Evolutionary conservation across 2,888 invertebrate genomes (phyloP).

Genomic region (Trisateles emortualis): DNA sequence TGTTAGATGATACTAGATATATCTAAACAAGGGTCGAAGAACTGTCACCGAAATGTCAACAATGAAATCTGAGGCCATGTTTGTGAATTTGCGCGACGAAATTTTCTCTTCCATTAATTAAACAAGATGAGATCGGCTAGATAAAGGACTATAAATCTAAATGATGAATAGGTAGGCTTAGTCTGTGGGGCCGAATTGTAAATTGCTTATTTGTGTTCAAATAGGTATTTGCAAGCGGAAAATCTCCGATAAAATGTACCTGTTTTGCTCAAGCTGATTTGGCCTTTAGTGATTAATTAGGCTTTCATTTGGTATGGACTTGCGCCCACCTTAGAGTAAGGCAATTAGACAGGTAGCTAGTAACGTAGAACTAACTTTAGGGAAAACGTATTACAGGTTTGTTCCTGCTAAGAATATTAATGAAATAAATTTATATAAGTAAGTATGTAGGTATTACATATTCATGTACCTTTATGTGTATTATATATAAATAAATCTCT

Average conservation of each 20-base stretch:
- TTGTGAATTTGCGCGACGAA: constrained; percentile 59
- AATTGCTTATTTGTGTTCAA: constrained; percentile 75
- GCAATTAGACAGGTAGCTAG: constrained; percentile 6
- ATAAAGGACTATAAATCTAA: constrained; percentile 85
- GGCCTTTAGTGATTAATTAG: constrained; percentile 53
- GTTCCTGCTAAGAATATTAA: background rate
- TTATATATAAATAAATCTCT: too few relatives aligned
- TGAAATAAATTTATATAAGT: background rate
- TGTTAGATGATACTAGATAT: background rate
- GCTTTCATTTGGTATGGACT: constrained; percentile 35
- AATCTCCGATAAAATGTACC: constrained; percentile 39
- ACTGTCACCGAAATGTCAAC: constrained; percentile 53
- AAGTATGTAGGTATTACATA: too few relatives aligned
- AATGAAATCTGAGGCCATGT: constrained; percentile 51
- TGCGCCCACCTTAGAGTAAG: constrained; percentile 6
- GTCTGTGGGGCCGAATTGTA: constrained; percentile 75
- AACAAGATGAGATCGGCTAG: constrained; percentile 82
- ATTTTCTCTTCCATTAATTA: constrained; percentile 83
- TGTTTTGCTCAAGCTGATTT: constrained; percentile 38
- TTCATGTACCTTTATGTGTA: too few relatives aligned
- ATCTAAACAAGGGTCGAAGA: constrained; percentile 41
- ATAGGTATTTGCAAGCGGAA: constrained; percentile 51
- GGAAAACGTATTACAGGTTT: background rate
- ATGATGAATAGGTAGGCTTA: constrained; percentile 83
- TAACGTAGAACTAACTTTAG: background rate